Evolutionary conservation across 2,888 invertebrate species (phyloP).

Genomic region (Troides helena): DNA sequence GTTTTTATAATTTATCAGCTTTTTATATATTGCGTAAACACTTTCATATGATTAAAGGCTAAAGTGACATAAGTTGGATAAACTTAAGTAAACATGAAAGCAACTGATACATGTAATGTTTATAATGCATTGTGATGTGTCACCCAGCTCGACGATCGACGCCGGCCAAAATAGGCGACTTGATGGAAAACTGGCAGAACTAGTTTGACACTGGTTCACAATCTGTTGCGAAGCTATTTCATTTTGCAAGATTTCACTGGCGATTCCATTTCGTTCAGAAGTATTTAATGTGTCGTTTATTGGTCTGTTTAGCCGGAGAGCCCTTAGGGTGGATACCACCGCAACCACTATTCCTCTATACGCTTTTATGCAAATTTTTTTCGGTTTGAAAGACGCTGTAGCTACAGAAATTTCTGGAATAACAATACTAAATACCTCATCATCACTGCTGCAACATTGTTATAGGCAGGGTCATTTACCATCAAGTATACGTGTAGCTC

Average conservation of each 20-base stretch:
- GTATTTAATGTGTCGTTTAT: background rate
- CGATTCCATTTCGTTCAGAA: background rate
- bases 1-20: background rate
- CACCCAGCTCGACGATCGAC: constrained; percentile 10
- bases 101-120: constrained; percentile 5
- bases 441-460: too few relatives aligned
- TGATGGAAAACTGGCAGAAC: constrained; percentile 29
- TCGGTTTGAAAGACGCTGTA: too few relatives aligned
- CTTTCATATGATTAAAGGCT: background rate
- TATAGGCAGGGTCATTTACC: too few relatives aligned
- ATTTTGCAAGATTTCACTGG: constrained; percentile 7
- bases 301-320: background rate
- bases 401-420: too few relatives aligned
- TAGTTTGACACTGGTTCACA: constrained; percentile 18
- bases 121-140: constrained; percentile 24
- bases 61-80: background rate
- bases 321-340: too few relatives aligned
- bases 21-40: background rate
- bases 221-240: constrained; percentile 22
- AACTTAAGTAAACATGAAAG: background rate
- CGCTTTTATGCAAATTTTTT: too few relatives aligned
- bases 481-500: too few relatives aligned
- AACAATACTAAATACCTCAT: too few relatives aligned
- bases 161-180: constrained; percentile 25
- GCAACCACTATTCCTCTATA: too few relatives aligned